A percentile compares a stretch with the other conserved stretches of the same genome.
phyloP scores from a whole-genome alignment of 2,888 invertebrate genomes.

The Cylloceria caligata region DNA sequence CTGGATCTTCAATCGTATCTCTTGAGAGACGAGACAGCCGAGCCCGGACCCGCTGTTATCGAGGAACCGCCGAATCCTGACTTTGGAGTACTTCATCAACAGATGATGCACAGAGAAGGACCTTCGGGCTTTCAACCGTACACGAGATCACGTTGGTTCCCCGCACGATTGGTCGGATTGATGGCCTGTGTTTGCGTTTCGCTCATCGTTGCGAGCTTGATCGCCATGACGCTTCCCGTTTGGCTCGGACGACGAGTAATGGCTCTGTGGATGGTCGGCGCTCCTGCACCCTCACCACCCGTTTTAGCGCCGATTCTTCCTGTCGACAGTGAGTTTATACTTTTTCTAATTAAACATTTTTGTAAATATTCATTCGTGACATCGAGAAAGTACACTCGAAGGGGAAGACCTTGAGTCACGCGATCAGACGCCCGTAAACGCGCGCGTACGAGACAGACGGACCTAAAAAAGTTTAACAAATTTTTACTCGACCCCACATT shows the following conservation, averaged over 20 bases:
- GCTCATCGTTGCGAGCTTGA: constrained; percentile 92
- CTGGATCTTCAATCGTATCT: constrained; percentile 96
- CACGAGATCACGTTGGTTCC: constrained; percentile 93
- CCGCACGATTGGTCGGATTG: constrained; percentile 88
- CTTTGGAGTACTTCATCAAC: constrained; percentile 94
- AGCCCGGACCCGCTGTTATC: constrained; percentile 78
- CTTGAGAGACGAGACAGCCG: constrained; percentile 89
- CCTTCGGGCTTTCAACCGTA: constrained; percentile 96
- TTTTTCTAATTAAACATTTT: too few relatives aligned
- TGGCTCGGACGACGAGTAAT: constrained; percentile 95
- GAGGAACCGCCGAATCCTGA: constrained; percentile 83
- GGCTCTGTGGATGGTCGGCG: constrained; percentile 92
- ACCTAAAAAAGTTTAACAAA: too few relatives aligned
- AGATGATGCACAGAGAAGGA: constrained; percentile 88
- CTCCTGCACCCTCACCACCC: constrained; percentile 82
- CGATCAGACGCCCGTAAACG: too few relatives aligned
- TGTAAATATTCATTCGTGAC: too few relatives aligned
- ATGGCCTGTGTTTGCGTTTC: constrained; percentile 93
- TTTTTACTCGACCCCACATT: too few relatives aligned
- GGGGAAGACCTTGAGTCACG: too few relatives aligned
- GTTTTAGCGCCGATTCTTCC: constrained; percentile 78
- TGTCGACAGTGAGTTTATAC: constrained; percentile 75
- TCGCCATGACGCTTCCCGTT: constrained; percentile 95
- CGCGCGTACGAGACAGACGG: too few relatives aligned
- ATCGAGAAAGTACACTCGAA: too few relatives aligned